These are phyloP conservation scores for Falco peregrinus DNA, from an alignment of 2,797 vertebrate species.

Conservation along the genomic window DNA sequence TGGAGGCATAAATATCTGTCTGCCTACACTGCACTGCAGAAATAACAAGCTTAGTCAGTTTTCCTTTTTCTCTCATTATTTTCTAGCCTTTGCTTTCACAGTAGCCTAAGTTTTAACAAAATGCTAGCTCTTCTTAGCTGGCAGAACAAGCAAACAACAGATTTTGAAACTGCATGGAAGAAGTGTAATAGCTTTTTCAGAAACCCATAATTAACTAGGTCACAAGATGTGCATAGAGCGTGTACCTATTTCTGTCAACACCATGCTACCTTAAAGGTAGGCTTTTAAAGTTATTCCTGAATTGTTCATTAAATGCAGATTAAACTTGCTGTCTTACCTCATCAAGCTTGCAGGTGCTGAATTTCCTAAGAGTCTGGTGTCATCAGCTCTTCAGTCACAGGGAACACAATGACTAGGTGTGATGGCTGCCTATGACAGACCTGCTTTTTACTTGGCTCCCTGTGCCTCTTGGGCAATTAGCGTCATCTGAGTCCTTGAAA, in stretches of 20 bases:
- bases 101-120: neutral
- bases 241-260: neutral
- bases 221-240: neutral
- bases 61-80: neutral
- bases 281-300: neutral
- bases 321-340: conserved; percentile 39
- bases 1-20: neutral
- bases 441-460: neutral
- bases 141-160: neutral
- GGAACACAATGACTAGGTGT: neutral
- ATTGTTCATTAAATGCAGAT: conserved; percentile 45
- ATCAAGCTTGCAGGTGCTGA: conserved; percentile 22
- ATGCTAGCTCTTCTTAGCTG: neutral
- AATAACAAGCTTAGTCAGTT: conserved; percentile 4
- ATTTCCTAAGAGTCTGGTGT: conserved; percentile 5
- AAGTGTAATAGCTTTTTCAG: neutral
- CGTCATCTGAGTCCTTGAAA: neutral
- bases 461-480: neutral
- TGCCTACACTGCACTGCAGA: neutral
- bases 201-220: neutral
- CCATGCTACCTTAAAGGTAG: neutral
- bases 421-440: neutral
- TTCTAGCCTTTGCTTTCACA: neutral
- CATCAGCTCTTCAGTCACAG: neutral
- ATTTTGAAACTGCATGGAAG: neutral